Evolutionary conservation across 2,797 vertebrate species (phyloP).

Genomic region (Perdix hodgsoniae): DNA sequence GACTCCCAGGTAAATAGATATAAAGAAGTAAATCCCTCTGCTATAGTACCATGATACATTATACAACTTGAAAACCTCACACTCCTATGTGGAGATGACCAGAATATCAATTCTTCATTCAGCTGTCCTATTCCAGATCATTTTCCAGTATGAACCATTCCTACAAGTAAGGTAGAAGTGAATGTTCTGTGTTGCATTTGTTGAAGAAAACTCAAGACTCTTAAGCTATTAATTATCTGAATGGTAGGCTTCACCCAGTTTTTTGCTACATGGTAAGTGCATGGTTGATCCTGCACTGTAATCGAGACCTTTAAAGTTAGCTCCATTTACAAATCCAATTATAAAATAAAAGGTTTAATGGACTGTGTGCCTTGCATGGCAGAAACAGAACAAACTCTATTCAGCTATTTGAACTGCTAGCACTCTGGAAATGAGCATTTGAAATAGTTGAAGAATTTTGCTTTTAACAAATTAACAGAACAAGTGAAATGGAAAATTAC

Average conservation of each 20-base stretch:
- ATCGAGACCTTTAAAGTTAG: not conserved
- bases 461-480: not conserved
- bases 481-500: slow-evolving; percentile 13
- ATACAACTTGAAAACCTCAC: not conserved
- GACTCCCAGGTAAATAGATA: not conserved
- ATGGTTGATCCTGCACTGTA: not conserved
- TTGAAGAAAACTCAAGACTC: not conserved
- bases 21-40: not conserved
- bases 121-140: not conserved
- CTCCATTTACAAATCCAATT: not conserved
- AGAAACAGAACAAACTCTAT: not conserved
- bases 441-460: not conserved
- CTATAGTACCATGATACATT: not conserved
- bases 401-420: not conserved
- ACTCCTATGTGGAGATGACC: not conserved
- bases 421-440: not conserved
- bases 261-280: not conserved
- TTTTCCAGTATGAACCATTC: not conserved
- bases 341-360: not conserved
- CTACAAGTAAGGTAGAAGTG: not conserved
- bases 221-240: not conserved
- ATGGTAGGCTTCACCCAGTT: not conserved
- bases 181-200: not conserved
- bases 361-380: not conserved
- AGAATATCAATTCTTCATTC: not conserved